Conservation (phyloP, 2,888 invertebrate species). For the Lithophane semibrunnea region DNA sequence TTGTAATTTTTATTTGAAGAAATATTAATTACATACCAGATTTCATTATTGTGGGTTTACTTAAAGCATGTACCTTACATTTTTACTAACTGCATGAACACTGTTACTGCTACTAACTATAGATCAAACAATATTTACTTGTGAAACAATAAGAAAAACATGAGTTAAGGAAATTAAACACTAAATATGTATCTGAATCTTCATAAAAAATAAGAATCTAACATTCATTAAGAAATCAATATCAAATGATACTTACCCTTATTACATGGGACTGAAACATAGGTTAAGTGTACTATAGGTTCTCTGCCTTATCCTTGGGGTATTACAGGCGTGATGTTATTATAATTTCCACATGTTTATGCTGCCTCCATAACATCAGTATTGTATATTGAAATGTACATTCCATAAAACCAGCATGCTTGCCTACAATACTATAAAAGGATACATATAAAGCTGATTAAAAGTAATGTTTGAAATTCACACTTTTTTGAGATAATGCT, state of each 20-base stretch:
- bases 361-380: background rate
- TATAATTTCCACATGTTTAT: background rate
- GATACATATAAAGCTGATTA: background rate
- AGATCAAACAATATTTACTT: background rate
- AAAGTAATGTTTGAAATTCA: background rate
- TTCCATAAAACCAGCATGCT: background rate
- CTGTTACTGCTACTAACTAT: background rate
- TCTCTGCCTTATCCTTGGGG: too few species aligned
- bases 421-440: background rate
- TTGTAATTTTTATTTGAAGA: background rate
- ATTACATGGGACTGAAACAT: too few species aligned
- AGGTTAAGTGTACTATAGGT: too few species aligned
- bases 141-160: background rate
- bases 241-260: background rate
- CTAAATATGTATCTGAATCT: background rate
- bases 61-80: background rate
- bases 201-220: background rate
- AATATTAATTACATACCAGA: background rate
- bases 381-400: background rate
- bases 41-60: background rate
- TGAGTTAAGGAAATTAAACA: background rate
- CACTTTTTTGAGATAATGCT: background rate
- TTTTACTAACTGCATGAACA: background rate
- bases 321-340: too few species aligned
- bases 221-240: background rate